Evolutionary conservation across 2,113 vertebrate species (phyloP).

Genomic region (Rhynchomys soricoides): DNA sequence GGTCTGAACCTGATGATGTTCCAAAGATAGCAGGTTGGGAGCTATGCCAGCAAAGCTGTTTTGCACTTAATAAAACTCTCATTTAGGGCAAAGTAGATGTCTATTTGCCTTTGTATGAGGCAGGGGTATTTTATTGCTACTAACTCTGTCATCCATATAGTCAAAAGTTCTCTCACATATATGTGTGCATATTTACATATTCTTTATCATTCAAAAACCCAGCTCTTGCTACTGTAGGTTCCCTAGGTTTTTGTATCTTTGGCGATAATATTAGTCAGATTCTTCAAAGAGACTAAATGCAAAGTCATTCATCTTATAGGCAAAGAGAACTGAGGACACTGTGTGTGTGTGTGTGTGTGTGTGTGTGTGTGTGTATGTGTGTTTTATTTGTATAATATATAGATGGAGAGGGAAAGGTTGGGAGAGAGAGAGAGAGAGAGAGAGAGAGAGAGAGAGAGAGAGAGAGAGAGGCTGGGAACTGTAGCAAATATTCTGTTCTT

Average conservation of each 20-base stretch:
- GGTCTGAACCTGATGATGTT: slow-evolving; percentile 67
- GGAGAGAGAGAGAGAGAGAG: background rate
- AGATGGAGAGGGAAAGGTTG: too few relatives aligned
- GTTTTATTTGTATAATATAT: background rate
- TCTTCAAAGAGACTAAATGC: background rate
- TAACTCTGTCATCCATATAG: slow-evolving; percentile 42
- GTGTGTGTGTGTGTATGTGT: background rate
- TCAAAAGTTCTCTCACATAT: background rate
- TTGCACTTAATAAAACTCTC: slow-evolving; percentile 67
- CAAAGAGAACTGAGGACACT: slow-evolving; percentile 10
- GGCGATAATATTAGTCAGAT: background rate
- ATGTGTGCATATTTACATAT: background rate
- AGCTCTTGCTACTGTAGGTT: background rate
- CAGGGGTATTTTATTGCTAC: slow-evolving; percentile 41
- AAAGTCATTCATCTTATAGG: background rate
- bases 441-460: background rate
- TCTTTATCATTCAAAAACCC: background rate
- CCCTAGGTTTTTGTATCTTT: background rate
- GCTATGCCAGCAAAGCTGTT: slow-evolving; percentile 48
- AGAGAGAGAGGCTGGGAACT: background rate
- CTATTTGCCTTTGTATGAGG: slow-evolving; percentile 11
- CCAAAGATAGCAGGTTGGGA: slow-evolving; percentile 47
- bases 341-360: background rate
- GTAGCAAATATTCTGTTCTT: background rate
- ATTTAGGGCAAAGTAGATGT: slow-evolving; percentile 57